Base-by-base conservation (phyloP, 2,888 invertebrate species). In the Heliconius charithonia region DNA sequence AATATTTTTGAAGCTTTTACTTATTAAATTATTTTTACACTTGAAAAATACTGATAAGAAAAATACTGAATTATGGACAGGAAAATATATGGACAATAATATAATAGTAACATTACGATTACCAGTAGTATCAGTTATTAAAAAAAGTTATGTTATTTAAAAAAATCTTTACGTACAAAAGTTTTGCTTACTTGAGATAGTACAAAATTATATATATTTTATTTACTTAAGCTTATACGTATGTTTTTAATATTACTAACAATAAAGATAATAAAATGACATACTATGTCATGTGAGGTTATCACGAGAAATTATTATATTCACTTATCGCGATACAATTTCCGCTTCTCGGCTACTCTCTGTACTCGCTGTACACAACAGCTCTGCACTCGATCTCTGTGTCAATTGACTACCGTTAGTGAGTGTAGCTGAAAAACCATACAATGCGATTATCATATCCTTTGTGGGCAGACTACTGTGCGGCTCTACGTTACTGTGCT, bases 391-490 rank as follows among this genome's bases (percentile, higher is more conserved):
- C 66, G 75, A 76, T 77, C 82, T 79, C 76, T 83, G 67, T 81
- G 80, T 81, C 82, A 81, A 80, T 80, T 75, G 82, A 76, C 82
- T 81, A 82, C 82, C 83, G 80, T 81, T 83, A 81, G 78, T 59
- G 62, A 81, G 78, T 51, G 62, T 77, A 66, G 79, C 81, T 82
- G 83, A 84, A 83, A 84, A 84, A 84, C 79, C 80, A 78, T 80
- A 83, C 83, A 83, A 82, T 83, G 72, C 65, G 80, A 83, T 82
- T 81, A 81, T 79, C 83, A 81, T 83, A 82, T 69, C 75, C 80
- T 81, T 82, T 83, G 83, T 83, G 78, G 81, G 80, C 80, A 71
- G 71, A 66, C 72, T 75, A 80, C 78, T 70, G 78, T 66, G 65
- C 73, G 67, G 73, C 76, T 79, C 79, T 75, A 79, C 76, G 59